These are phyloP conservation scores for Uloborus diversus DNA, from an alignment of 1,140 invertebrate genomes.

Conservation along the genomic window DNA sequence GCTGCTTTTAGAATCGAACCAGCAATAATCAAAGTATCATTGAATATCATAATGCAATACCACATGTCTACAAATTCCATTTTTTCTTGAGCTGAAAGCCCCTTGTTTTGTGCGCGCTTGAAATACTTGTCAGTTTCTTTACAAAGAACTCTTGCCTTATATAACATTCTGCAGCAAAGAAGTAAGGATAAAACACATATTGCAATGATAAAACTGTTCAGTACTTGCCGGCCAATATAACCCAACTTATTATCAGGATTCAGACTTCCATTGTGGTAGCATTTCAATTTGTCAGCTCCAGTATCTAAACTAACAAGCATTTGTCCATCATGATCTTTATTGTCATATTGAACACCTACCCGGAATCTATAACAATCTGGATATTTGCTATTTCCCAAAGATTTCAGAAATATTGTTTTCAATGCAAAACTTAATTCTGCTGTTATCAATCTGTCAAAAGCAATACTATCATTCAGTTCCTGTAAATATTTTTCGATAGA, in stretches of 20 bases:
- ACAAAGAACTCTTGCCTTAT: constrained; percentile 86
- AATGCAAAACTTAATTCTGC: constrained; percentile 77
- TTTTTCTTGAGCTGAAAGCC: constrained; percentile 80
- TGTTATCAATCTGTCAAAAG: constrained; percentile 79
- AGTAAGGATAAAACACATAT: constrained; percentile 84
- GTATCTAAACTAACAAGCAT: constrained; percentile 84
- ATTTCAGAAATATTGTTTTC: constrained; percentile 89
- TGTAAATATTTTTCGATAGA: constrained; percentile 72
- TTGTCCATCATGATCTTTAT: constrained; percentile 70
- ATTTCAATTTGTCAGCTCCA: constrained; percentile 78
- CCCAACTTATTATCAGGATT: constrained; percentile 34
- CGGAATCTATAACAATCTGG: constrained; percentile 91
- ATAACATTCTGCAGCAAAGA: constrained; percentile 88
- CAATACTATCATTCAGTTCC: constrained; percentile 73
- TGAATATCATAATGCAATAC: constrained; percentile 97
- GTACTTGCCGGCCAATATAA: constrained; percentile 65
- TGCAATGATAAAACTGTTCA: constrained; percentile 88
- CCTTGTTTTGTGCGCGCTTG: constrained; percentile 73
- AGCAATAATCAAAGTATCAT: constrained; percentile 92
- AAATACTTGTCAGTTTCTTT: constrained; percentile 85
- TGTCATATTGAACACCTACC: constrained; percentile 69
- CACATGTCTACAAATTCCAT: constrained; percentile 96
- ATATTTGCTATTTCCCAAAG: constrained; percentile 80
- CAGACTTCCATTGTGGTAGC: constrained; percentile 79
- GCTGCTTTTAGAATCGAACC: constrained; percentile 93